Conservation (phyloP, 2,888 invertebrate species). For the Drosophila seclusa region DNA sequence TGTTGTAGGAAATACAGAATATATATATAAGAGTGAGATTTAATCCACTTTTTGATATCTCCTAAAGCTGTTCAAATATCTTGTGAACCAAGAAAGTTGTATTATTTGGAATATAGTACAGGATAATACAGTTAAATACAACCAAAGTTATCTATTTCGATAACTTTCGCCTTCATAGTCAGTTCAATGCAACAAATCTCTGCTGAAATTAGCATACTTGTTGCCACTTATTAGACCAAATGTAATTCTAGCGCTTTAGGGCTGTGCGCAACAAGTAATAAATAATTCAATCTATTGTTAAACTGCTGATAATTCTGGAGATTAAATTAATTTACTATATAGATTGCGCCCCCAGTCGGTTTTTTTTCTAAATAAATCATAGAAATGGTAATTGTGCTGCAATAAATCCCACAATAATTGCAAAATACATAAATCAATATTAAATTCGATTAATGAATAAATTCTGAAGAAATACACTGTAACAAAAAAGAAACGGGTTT, state of each 20-base stretch:
- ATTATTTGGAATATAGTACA: too few species aligned
- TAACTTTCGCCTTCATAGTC: neutral
- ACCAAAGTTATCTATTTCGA: neutral
- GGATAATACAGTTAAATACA: neutral
- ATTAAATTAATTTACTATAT: neutral
- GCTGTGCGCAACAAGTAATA: neutral
- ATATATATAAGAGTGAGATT: rapidly evolving
- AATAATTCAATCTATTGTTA: constrained; percentile 5
- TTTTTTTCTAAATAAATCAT: neutral
- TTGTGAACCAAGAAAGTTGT: neutral
- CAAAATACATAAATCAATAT: neutral
- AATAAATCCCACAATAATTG: constrained; percentile 6
- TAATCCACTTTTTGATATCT: neutral
- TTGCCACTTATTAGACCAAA: neutral
- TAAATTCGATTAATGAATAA: neutral
- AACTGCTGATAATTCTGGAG: neutral
- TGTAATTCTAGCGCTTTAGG: neutral
- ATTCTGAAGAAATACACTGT: neutral
- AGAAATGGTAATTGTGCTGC: neutral
- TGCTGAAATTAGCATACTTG: constrained; percentile 6
- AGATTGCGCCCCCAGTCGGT: neutral
- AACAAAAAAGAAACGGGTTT: constrained; percentile 21
- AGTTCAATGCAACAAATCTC: too few species aligned
- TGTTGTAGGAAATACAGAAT: neutral
- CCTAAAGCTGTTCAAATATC: neutral